Base-by-base conservation (phyloP, 1,140 invertebrate genomes). In the Halotydeus destructor region DNA sequence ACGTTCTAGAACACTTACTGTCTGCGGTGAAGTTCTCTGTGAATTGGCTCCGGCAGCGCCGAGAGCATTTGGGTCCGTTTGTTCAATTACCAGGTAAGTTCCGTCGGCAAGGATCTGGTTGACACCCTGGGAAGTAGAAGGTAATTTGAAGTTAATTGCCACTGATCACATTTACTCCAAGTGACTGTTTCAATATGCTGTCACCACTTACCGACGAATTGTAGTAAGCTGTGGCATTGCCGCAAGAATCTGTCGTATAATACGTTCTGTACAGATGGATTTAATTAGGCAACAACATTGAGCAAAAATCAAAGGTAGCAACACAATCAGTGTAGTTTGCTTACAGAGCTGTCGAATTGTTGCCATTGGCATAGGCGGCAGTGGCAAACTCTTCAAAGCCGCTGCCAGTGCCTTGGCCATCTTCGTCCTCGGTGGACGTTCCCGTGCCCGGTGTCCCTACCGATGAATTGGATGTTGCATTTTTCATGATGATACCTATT, bases 1-100 rank as follows among this genome's bases (percentile, higher is more conserved):
- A 16, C 9, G 9, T 41, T 41, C n/a, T n/a, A 5, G n/a, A 25
- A 5, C 14, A 18, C 41, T 26, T 28, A 43, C 41, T 23, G 19
- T 43, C 38, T 8, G 40, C 23, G 14, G 12, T 32, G 40, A 16
- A 11, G 28, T 30, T 9, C 42, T 33, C 12, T 44, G 42, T 14
- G 42, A 9, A 34, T 11, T 41, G 18, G 18, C 11, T 16, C 33
- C 33, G 3, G 5, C 12, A 9, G 39, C 3, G 23, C n/a, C n/a
- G n/a, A n/a, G n/a, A n/a, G n/a, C 8, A n/a, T 30, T 30, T 8
- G 36, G 5, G 24, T 24, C 40, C 5, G 30, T 44, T 37, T 45
- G 44, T 19, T 46, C 44, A 38, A 46, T 46, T 23, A 46, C 44
- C 12, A 46, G 14, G 25, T 46, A 46, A 25, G 42, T 40, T 11